phyloP scores from a whole-genome alignment of 1,140 invertebrate genomes.

The Hyles euphorbiae region DNA sequence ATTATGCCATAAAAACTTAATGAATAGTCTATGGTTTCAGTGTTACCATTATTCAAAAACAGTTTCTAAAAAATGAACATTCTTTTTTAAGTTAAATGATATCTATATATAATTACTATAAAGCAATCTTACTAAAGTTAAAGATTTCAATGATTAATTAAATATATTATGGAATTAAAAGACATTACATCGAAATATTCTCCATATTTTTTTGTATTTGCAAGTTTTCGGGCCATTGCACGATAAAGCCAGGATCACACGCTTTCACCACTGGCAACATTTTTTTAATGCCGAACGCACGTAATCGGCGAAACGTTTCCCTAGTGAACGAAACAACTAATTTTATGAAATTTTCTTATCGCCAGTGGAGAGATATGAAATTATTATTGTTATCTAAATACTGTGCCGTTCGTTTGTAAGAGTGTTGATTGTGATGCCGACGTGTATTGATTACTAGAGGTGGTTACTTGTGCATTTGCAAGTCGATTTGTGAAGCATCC shows the following conservation, averaged over 20 bases:
- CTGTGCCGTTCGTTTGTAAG: conserved; percentile 41
- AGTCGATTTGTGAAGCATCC: conserved; percentile 43
- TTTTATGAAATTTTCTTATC: conserved; percentile 32
- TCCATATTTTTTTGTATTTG: too few species aligned
- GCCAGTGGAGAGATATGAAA: conserved; percentile 50
- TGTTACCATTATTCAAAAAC: too few species aligned
- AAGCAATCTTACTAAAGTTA: too few species aligned
- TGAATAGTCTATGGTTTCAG: too few species aligned
- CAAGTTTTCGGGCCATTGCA: too few species aligned
- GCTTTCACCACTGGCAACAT: conserved; percentile 3
- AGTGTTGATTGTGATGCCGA: conserved; percentile 51
- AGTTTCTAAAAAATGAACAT: too few species aligned
- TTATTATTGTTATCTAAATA: conserved; percentile 50
- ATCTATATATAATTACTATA: too few species aligned
- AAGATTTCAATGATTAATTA: too few species aligned
- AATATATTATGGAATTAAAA: too few species aligned
- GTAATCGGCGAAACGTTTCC: conserved; percentile 50
- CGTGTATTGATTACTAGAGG: conserved; percentile 54
- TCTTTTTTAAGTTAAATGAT: too few species aligned
- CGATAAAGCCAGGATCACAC: not conserved
- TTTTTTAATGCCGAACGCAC: conserved; percentile 18
- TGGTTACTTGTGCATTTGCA: conserved; percentile 47
- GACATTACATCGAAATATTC: too few species aligned
- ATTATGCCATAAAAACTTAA: too few species aligned
- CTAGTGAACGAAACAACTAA: conserved; percentile 28